A percentile compares a stretch with the other conserved stretches of the same genome.
Conservation (phyloP, 2,888 invertebrate genomes). For the Amphipyra tragopoginis region DNA sequence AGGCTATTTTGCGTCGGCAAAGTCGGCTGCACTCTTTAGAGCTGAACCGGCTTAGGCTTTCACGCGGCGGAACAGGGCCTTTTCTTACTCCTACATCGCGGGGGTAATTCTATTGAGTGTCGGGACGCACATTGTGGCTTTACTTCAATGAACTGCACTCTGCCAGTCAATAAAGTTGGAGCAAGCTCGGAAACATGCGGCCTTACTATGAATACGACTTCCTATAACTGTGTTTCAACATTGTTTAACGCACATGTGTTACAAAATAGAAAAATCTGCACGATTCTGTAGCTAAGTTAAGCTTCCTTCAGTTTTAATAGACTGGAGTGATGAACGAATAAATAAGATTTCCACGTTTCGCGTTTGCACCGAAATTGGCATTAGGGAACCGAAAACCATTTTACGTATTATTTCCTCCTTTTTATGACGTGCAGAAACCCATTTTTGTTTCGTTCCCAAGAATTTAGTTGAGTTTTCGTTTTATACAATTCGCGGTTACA, state of each 20-base stretch:
- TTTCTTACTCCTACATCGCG: conserved; percentile 71
- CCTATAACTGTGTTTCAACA: conserved; percentile 40
- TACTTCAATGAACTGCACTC: conserved; percentile 68
- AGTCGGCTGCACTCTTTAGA: conserved; percentile 66
- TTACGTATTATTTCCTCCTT: conserved; percentile 56
- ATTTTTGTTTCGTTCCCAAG: conserved; percentile 49
- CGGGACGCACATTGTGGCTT: conserved; percentile 68
- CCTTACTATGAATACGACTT: conserved; percentile 38
- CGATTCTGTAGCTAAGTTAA: neutral
- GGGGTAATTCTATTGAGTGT: conserved; percentile 75
- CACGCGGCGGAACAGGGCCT: conserved; percentile 74
- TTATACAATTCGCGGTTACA: conserved; percentile 40
- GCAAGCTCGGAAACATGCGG: conserved; percentile 38
- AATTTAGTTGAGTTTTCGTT: conserved; percentile 33
- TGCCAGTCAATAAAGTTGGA: conserved; percentile 65
- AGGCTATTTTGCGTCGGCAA: conserved; percentile 67
- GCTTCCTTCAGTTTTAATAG: conserved; percentile 21
- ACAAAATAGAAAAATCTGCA: conserved; percentile 13
- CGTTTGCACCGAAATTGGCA: conserved; percentile 54
- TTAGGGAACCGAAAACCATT: conserved; percentile 57
- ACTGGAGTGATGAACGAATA: conserved; percentile 44
- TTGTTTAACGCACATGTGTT: no score
- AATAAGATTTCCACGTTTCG: conserved; percentile 50
- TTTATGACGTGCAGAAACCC: conserved; percentile 62
- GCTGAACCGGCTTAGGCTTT: conserved; percentile 77